These are phyloP conservation scores for Vicugna pacos DNA, from an alignment of 2,113 vertebrate species.

Conservation along the genomic window DNA sequence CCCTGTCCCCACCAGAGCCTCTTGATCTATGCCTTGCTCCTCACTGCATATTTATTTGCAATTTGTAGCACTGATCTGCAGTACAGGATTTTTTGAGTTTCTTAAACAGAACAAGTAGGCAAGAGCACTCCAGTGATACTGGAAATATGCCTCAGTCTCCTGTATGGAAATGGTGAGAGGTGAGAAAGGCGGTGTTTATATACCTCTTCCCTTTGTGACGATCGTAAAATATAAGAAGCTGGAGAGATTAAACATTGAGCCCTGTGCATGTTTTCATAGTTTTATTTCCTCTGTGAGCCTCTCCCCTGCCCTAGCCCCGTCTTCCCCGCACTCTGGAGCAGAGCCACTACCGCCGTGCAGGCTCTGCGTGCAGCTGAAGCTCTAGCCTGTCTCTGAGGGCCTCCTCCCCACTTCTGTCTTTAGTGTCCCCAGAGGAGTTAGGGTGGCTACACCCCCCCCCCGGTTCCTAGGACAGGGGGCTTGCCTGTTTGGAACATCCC, in stretches of 20 bases:
- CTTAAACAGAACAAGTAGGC: slow-evolving; percentile 52
- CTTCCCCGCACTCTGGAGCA: neutral
- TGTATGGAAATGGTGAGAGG: slow-evolving; percentile 1
- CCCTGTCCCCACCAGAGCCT: neutral
- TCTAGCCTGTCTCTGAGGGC: neutral
- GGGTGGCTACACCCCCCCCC: neutral
- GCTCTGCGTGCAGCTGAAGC: neutral
- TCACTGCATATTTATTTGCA: neutral
- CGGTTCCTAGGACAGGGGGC: neutral
- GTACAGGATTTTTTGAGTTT: neutral
- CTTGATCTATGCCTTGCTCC: neutral
- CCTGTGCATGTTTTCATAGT: slow-evolving; percentile 59
- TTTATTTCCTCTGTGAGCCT: slow-evolving; percentile 74
- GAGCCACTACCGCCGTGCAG: neutral
- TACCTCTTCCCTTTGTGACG: neutral
- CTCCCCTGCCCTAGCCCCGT: neutral
- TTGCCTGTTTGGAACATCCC: slow-evolving; percentile 2
- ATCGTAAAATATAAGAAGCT: neutral
- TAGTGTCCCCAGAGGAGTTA: slow-evolving; percentile 1
- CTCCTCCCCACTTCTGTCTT: neutral
- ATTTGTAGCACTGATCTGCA: slow-evolving; percentile 22
- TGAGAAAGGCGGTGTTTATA: neutral
- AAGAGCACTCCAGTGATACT: neutral
- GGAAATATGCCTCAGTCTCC: slow-evolving; percentile 22
- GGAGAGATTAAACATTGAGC: slow-evolving; percentile 78